Evolutionary conservation across 1,140 invertebrate genomes (phyloP).

Genomic region (Drosophila mojavensis): DNA sequence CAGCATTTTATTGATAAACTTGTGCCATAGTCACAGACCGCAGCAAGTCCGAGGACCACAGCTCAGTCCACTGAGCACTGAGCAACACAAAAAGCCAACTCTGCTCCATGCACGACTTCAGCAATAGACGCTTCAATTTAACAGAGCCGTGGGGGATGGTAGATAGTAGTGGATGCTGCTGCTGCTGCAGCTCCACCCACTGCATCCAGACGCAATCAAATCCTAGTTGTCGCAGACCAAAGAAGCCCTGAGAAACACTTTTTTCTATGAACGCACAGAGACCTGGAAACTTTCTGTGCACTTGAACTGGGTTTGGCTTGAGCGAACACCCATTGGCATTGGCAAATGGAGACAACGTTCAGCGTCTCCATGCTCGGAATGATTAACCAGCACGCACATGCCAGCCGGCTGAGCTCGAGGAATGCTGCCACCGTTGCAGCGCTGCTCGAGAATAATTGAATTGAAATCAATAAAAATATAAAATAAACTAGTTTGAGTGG

Average conservation of each 20-base stretch:
- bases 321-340: background rate
- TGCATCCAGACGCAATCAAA: slow-evolving; percentile 29
- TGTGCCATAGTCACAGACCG: slow-evolving; percentile 39
- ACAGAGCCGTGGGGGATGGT: background rate
- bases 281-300: slow-evolving; percentile 52
- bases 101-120: slow-evolving; percentile 44
- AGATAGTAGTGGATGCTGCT: too few relatives aligned
- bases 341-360: slow-evolving; percentile 15
- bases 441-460: slow-evolving; percentile 58
- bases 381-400: slow-evolving; percentile 63
- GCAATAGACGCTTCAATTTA: slow-evolving; percentile 47
- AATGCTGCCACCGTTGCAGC: slow-evolving; percentile 53
- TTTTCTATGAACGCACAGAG: slow-evolving; percentile 32
- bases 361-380: slow-evolving; percentile 32
- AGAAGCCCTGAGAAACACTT: slow-evolving; percentile 40
- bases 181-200: background rate
- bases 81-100: slow-evolving; percentile 46
- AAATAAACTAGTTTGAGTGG: slow-evolving; percentile 21
- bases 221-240: slow-evolving; percentile 44
- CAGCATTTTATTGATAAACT: slow-evolving; percentile 81
- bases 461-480: slow-evolving; percentile 72
- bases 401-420: slow-evolving; percentile 42
- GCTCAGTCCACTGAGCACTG: slow-evolving; percentile 55
- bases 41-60: background rate
- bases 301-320: background rate